Base-by-base conservation (phyloP, 92 coral and sea anemone species). In the Hydrozoanthus gracilis region DNA sequence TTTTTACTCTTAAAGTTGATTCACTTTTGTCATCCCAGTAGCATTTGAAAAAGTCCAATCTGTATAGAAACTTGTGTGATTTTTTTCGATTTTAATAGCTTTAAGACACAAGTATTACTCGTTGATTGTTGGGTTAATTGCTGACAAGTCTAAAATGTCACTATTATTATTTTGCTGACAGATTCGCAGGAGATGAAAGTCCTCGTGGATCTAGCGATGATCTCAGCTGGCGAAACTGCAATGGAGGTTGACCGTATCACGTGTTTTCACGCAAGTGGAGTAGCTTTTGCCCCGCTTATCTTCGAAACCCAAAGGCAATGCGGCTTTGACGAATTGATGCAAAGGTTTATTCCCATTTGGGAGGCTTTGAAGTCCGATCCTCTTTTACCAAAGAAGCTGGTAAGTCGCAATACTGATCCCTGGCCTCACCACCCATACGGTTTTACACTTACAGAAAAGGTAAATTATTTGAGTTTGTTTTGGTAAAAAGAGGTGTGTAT, bases 121-220 rank as follows among this genome's bases (percentile, higher is more conserved):
- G 2, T 27, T 27, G 13, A 54, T 13, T 54, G 13, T 54, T 54
- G 8, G 13, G 2, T 54, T 0, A 54, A 54, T 7, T 54, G 60
- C 16, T 72, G 17, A 11, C 50, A 71, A 13, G 3, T 71, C 4
- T 8, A 35, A 20, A 3, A 7, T 47, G 45, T 12, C 9, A 46
- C 8, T 75, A 75, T 11, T n/a, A 3, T 6, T 7, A 13, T 17
- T 51, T 51, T 51, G 3, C 14, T 10, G 51, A 51, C 18, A 75
- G 79, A 54, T 51, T 54, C 35, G 15, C 85, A 88, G 64, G 92
- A 85, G 76, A 85, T 91, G 35, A 91, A 89, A 64, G 92, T 89
- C 12, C 92, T 91, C 55, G 94, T 91, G 52, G 94, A 91, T 86
- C 49, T 91, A 35, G 94, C 94, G 45, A 84, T 91, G 94, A 91